Conservation (phyloP, 2,888 invertebrate genomes). For the Allolobophora icterica region DNA sequence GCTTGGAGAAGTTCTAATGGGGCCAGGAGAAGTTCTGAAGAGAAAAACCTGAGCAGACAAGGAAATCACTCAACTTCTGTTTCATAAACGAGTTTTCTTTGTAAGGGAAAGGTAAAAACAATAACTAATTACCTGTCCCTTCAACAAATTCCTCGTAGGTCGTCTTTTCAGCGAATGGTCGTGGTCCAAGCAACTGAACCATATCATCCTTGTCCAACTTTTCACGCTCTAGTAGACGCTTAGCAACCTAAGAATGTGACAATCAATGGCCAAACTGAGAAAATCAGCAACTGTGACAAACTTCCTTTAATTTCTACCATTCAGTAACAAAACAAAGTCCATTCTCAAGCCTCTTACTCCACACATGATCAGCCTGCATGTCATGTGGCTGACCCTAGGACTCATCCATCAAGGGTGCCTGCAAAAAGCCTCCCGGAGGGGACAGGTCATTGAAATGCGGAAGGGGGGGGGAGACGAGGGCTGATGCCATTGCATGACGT, state of each 20-base stretch:
- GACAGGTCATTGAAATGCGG: too few relatives aligned
- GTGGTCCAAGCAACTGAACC: slow-evolving; percentile 89
- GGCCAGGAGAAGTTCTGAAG: neutral
- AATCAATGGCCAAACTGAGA: neutral
- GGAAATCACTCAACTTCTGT: neutral
- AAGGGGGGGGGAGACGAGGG: too few relatives aligned
- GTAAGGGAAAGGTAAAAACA: too few relatives aligned
- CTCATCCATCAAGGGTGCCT: too few relatives aligned
- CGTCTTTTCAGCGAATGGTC: slow-evolving; percentile 97
- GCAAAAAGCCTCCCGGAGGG: too few relatives aligned
- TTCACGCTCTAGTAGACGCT: slow-evolving; percentile 89
- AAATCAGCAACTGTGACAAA: neutral
- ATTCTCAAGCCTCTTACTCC: too few relatives aligned
- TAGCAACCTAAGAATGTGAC: slow-evolving; percentile 76
- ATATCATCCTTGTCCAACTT: slow-evolving; percentile 94
- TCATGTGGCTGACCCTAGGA: too few relatives aligned
- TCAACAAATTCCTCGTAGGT: slow-evolving; percentile 99
- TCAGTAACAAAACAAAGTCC: too few relatives aligned
- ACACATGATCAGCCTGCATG: too few relatives aligned
- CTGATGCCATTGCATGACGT: too few relatives aligned
- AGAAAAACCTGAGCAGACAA: neutral
- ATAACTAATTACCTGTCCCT: slow-evolving; percentile 62
- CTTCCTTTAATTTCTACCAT: neutral
- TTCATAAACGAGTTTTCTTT: too few relatives aligned
- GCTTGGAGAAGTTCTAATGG: too few relatives aligned